Evolutionary conservation across 2,888 invertebrate genomes (phyloP), one percentile per base, ranked within the genome.

Genomic region (Drosophila borealis): DNA sequence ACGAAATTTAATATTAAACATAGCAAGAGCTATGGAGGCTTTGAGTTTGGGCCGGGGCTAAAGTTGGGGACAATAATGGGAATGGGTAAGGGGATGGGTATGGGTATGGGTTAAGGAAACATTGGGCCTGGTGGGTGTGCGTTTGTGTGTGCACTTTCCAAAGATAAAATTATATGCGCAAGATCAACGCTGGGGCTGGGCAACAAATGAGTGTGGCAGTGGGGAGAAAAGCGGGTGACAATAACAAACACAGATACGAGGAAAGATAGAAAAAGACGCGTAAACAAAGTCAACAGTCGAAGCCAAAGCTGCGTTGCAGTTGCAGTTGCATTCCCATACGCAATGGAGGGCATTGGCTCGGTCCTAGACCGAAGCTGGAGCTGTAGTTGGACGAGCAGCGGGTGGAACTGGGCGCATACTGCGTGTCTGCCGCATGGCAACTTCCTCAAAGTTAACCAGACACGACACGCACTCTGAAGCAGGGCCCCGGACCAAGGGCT

Each of bases 381-480:
- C 72, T 64, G 59, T 10, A 39, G 49, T 8, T 48, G 50, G 17
- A 2, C 10, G 39, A 4, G 25, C 9, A n/a, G 8, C 14, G 62
- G 62, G 1, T 29, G 46, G 59, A n/a, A 11, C 44, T 51, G 64
- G 45, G 6, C 45, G 56, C 74, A 67, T 53, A 67, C 61, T 67
- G 73, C 62, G 62, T 72, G 66, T 72, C 72, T 72, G 55, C 42
- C 63, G 44, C 46, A 57, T 49, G 51, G 76, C 48, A 72, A 77
- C 74, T 75, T 77, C 77, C 75, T 75, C 77, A 66, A 66, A 65
- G 60, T 59, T 70, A 61, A 48, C 54, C 25, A 57, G 57, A 72
- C 46, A 41, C 39, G 36, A 57, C 55, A 63, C 76, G 64, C 76
- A 61, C 62, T 74, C 34, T 9, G 11, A 9, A n/a, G 8, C 29